Conservation (phyloP, 2,888 invertebrate species). For the Pyrochroa serraticornis region DNA sequence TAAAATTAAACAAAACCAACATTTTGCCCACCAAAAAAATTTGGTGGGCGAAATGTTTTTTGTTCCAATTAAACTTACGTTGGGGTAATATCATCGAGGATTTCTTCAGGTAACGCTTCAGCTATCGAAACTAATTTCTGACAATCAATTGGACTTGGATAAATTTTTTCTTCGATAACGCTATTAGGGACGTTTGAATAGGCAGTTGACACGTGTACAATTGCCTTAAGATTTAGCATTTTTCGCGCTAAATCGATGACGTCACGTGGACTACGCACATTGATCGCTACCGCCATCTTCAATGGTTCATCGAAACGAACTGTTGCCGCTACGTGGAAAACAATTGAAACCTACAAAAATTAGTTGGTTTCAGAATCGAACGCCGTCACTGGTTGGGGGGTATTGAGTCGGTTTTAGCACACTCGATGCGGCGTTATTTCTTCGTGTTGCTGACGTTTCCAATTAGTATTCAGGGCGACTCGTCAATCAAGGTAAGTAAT, state of each 20-base stretch:
- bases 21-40: neutral
- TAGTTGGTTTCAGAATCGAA: neutral
- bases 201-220: conserved; percentile 66
- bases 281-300: conserved; percentile 74
- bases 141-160: conserved; percentile 61
- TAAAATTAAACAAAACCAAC: conserved; percentile 5
- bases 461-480: too few species aligned
- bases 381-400: neutral
- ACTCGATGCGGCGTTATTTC: neutral
- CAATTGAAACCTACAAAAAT: conserved; percentile 54
- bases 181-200: conserved; percentile 60
- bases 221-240: conserved; percentile 67
- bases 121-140: conserved; percentile 61
- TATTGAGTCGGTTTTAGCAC: neutral
- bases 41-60: conserved; percentile 1
- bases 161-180: conserved; percentile 63
- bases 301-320: conserved; percentile 76
- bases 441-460: too few species aligned
- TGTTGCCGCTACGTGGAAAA: conserved; percentile 66
- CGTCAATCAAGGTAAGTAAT: too few species aligned
- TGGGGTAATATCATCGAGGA: conserved; percentile 62
- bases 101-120: conserved; percentile 61
- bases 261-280: conserved; percentile 72
- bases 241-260: conserved; percentile 69
- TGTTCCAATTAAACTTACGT: conserved; percentile 59